Evolutionary conservation across 2,888 invertebrate genomes (phyloP).

Genomic region (Drosophila monieri): DNA sequence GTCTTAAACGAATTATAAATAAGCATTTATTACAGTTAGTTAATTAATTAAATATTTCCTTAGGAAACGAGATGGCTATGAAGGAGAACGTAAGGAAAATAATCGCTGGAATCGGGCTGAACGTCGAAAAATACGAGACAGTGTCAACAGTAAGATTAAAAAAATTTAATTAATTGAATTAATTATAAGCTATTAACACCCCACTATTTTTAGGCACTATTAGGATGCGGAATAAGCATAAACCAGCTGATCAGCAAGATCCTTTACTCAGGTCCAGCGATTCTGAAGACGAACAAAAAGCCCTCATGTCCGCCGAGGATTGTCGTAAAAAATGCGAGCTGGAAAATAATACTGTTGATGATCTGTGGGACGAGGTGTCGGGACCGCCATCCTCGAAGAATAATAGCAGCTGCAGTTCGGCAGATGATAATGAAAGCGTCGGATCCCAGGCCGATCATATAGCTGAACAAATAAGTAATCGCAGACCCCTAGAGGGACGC

Average conservation of each 20-base stretch:
- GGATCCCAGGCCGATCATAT: conserved; percentile 42
- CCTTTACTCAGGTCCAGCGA: conserved; percentile 75
- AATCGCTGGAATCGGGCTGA: conserved; percentile 82
- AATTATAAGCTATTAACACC: background rate
- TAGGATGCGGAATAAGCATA: conserved; percentile 75
- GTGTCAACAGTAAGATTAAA: conserved; percentile 79
- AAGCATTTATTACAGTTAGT: background rate
- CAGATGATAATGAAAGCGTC: conserved; percentile 44
- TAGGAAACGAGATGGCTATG: conserved; percentile 84
- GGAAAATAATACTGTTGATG: conserved; percentile 50
- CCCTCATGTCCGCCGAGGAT: conserved; percentile 30
- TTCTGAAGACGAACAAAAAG: conserved; percentile 74
- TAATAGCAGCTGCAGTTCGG: conserved; percentile 48
- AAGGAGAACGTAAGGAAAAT: conserved; percentile 82
- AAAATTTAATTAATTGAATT: background rate
- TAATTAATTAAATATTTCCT: background rate
- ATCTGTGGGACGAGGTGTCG: conserved; percentile 63
- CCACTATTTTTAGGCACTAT: conserved; percentile 74
- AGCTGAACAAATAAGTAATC: conserved; percentile 41
- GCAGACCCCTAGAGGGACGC: conserved; percentile 45
- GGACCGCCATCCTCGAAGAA: conserved; percentile 36
- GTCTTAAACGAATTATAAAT: too few species aligned
- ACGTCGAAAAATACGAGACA: conserved; percentile 80
- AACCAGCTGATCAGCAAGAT: conserved; percentile 67
- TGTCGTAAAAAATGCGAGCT: conserved; percentile 59